These are phyloP conservation scores for Sylvicola fuscatus DNA, from an alignment of 2,888 invertebrate genomes.

Conservation along the genomic window DNA sequence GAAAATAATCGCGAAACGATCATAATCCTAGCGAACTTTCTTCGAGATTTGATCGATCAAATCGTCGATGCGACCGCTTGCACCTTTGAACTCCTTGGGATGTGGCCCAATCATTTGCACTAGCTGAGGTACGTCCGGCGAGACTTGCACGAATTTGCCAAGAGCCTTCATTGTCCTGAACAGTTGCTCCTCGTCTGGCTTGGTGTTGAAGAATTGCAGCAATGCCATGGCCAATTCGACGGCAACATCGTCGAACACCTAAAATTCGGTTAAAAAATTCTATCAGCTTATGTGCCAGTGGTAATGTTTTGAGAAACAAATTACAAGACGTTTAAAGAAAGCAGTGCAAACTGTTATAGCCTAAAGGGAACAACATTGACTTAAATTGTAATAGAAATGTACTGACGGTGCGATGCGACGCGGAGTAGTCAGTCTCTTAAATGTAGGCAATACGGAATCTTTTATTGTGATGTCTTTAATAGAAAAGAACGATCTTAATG, in stretches of 20 bases:
- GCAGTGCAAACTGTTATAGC: too few species aligned
- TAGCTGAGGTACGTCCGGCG: slow-evolving; percentile 71
- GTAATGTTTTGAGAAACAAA: too few species aligned
- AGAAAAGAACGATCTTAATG: too few species aligned
- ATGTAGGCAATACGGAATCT: too few species aligned
- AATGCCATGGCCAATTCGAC: slow-evolving; percentile 82
- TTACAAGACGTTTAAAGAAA: too few species aligned
- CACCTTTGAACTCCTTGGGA: slow-evolving; percentile 61
- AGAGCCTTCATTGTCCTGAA: slow-evolving; percentile 62
- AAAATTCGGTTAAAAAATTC: slow-evolving; percentile 10
- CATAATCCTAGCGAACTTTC: slow-evolving; percentile 30
- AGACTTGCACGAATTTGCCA: slow-evolving; percentile 32
- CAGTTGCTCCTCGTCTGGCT: slow-evolving; percentile 59
- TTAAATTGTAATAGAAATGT: too few species aligned
- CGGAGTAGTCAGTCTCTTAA: too few species aligned
- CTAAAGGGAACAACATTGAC: too few species aligned
- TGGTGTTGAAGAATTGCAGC: slow-evolving; percentile 67
- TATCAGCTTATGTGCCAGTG: neutral
- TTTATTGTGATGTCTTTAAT: too few species aligned
- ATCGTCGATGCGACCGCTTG: slow-evolving; percentile 59
- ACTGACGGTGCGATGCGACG: too few species aligned
- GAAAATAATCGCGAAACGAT: too few species aligned
- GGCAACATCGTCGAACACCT: slow-evolving; percentile 89
- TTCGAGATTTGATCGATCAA: slow-evolving; percentile 55
- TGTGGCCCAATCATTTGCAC: slow-evolving; percentile 82